Evolutionary conservation across 2,888 invertebrate genomes (phyloP).

Genomic region (Heliconius sara): DNA sequence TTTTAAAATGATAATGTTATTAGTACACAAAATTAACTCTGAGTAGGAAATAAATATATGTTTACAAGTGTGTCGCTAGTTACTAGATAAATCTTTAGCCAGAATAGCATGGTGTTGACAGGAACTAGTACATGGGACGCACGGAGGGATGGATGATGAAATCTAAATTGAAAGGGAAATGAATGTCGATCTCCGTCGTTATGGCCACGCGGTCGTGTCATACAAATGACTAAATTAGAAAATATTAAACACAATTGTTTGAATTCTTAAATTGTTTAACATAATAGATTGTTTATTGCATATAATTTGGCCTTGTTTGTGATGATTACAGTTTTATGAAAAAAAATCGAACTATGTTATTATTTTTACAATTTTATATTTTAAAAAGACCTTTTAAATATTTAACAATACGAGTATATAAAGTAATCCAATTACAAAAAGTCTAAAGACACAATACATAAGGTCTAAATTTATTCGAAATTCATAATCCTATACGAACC

Average conservation of each 20-base stretch:
- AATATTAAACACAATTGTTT: neutral
- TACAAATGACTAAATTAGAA: neutral
- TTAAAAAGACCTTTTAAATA: too few species aligned
- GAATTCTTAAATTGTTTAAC: neutral
- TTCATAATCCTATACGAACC: too few species aligned
- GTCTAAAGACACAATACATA: too few species aligned
- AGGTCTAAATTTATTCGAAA: too few species aligned
- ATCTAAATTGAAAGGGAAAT: conserved; percentile 20
- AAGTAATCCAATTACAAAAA: too few species aligned
- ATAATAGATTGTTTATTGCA: neutral
- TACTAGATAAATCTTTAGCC: neutral
- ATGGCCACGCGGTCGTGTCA: neutral
- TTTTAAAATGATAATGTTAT: too few species aligned
- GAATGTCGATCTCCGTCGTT: conserved; percentile 16
- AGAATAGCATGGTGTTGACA: neutral
- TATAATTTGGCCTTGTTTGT: neutral
- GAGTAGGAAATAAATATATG: too few species aligned
- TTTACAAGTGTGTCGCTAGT: too few species aligned
- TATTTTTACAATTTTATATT: too few species aligned
- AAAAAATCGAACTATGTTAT: too few species aligned
- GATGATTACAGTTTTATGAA: neutral
- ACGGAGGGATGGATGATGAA: neutral
- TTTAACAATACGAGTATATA: too few species aligned
- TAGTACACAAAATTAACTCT: too few species aligned
- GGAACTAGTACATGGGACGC: neutral